Percentiles rank a stretch among this genome's conserved stretches.
Evolutionary conservation across 92 coral and sea anemone species (phyloP).

Genomic region (Siderastrea siderea): DNA sequence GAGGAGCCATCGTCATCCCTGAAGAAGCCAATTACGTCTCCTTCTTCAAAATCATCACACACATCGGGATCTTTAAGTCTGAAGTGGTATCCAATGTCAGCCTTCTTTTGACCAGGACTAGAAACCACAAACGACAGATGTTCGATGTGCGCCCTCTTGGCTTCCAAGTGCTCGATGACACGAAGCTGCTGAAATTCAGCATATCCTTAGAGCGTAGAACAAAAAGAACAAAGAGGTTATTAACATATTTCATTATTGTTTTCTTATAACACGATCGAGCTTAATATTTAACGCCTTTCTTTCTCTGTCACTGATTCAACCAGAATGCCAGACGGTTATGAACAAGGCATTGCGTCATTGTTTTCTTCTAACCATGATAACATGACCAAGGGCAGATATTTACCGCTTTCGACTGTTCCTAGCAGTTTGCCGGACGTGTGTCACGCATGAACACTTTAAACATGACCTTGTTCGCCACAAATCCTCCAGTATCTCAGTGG

Average conservation of each 20-base stretch:
- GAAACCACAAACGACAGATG: slow-evolving; percentile 67
- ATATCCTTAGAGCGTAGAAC: slow-evolving; percentile 3
- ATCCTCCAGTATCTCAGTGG: no score
- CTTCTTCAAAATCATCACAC: slow-evolving; percentile 87
- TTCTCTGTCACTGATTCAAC: no score
- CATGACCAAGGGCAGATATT: no score
- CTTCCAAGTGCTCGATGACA: slow-evolving; percentile 89
- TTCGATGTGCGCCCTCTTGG: slow-evolving; percentile 89
- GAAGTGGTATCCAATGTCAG: slow-evolving; percentile 95
- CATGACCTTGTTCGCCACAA: no score
- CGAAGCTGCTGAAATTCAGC: slow-evolving; percentile 69
- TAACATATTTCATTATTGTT: no score
- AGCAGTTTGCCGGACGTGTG: no score
- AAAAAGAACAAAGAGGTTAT: not conserved
- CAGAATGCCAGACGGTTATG: no score
- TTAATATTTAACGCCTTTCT: no score
- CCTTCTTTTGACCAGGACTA: slow-evolving; percentile 49
- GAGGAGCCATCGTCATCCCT: slow-evolving; percentile 83
- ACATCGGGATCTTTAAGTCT: slow-evolving; percentile 75
- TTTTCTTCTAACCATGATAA: no score
- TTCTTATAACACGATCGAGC: not conserved
- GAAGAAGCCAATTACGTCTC: slow-evolving; percentile 94
- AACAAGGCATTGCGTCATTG: no score
- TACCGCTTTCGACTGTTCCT: no score
- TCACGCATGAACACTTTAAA: no score